Base-by-base conservation (phyloP, 1,140 invertebrate species). In the Drosophila kepulauana region DNA sequence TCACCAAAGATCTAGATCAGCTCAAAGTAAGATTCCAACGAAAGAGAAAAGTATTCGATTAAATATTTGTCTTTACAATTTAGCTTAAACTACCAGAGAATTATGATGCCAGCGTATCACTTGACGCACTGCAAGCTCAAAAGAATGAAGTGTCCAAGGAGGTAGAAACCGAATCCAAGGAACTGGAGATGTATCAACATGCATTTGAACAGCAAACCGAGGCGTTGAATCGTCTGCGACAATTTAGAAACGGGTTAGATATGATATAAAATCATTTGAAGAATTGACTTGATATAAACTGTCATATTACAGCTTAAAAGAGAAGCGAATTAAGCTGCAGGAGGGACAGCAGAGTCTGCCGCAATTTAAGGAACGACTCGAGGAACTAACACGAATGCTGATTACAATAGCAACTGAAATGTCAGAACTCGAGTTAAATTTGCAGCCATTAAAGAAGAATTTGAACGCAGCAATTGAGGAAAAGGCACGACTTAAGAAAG, bases 131-230 rank as follows among this genome's bases (percentile, higher is more conserved):
- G 52, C 91, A 92, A 68, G 62, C 75, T 2, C 78, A 93, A 62
- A 91, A 92, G 70, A 65, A 58, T 7, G 45, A 73, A 7, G 75
- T 93, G 7, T 78, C 78, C 0, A 78, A 67, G 13, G 80, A 92
- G 48, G 52, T 93, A 7, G 86, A 89, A n/a, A 35, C 38, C 1
- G 79, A 91, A 28, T 57, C 77, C 3, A 82, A 82, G 16, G 48
- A 74, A 0, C 70, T 94, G 52, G 94, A 95, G 56, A 92, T 93
- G 57, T 84, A 94, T 5, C 94, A 94, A 77, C 93, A 94, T n/a
- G 92, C 94, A 41, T 93, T 94, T 61, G 91, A 92, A 20, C 35
- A 93, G 89, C 75, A 93, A 88, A 81, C 93, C 93, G 84, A 91
- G 15, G 76, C 74, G 1, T 16, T 92, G 2, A 92, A 91, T 72